These are phyloP conservation scores for Catamblyrhynchus diadema DNA, from an alignment of 2,797 vertebrate species.

Conservation along the genomic window DNA sequence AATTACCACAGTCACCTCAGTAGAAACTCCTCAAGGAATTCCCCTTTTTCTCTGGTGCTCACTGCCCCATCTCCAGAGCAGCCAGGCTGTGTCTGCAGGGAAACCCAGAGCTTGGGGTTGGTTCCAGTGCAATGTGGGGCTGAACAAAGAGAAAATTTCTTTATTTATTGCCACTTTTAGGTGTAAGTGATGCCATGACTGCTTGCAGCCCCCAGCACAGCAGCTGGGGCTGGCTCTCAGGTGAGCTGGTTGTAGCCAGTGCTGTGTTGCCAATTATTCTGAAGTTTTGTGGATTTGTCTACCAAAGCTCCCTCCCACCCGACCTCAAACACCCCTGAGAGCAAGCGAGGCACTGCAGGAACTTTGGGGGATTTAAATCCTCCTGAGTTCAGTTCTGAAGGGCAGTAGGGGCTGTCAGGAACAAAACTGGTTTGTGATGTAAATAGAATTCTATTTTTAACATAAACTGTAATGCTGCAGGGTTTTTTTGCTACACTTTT, in stretches of 20 bases:
- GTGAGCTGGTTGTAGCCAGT: not conserved
- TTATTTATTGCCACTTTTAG: not conserved
- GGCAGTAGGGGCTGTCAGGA: slow-evolving; percentile 14
- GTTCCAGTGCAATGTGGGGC: not conserved
- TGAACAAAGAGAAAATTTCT: not conserved
- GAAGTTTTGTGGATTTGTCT: not conserved
- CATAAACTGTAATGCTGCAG: slow-evolving; percentile 10
- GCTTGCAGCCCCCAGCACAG: not conserved
- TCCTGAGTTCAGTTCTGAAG: not conserved
- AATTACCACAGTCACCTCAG: not conserved
- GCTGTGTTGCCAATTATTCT: not conserved
- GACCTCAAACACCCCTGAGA: not conserved
- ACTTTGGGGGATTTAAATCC: not conserved
- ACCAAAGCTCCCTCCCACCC: not conserved
- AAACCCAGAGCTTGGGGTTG: not conserved
- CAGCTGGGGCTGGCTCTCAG: not conserved
- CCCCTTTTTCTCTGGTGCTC: not conserved
- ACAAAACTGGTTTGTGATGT: not conserved
- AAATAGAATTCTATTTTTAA: slow-evolving; percentile 32
- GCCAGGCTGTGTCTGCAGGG: not conserved
- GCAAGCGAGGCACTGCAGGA: not conserved
- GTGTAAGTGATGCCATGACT: not conserved
- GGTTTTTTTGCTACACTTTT: not conserved
- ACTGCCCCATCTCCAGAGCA: not conserved
- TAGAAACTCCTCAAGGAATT: not conserved